Conservation (phyloP, 2,797 vertebrate species). For the Astyanax mexicanus region DNA sequence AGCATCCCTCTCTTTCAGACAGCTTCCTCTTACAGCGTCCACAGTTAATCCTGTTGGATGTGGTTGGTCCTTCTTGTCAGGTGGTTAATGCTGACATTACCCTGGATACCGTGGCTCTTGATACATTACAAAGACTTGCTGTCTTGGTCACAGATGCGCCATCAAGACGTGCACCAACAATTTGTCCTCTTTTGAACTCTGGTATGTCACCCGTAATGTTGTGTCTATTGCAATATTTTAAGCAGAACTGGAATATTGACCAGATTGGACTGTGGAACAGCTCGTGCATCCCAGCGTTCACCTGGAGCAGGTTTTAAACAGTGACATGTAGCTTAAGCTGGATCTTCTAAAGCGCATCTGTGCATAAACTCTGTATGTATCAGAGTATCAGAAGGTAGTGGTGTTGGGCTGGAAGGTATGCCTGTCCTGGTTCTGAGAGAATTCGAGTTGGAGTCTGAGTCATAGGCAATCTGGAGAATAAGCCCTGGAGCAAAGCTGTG, state of each 20-base stretch:
- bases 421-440: constrained; percentile 61
- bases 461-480: constrained; percentile 81
- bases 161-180: no score
- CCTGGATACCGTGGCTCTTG: no score
- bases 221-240: no score
- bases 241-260: constrained; percentile 7
- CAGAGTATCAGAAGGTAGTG: constrained; percentile 21
- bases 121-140: no score
- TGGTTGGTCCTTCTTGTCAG: no score
- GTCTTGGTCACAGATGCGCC: no score
- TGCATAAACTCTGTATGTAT: background rate
- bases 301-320: constrained; percentile 33
- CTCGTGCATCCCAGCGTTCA: background rate
- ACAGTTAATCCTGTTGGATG: no score
- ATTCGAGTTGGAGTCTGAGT: constrained; percentile 74
- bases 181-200: no score
- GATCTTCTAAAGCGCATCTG: background rate
- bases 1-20: no score
- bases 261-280: background rate
- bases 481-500: constrained; percentile 74
- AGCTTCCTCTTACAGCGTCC: no score
- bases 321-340: background rate
- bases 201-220: no score
- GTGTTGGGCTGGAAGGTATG: constrained; percentile 56
- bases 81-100: no score